Percentiles rank a stretch among this genome's conserved stretches.
These are phyloP conservation scores for Aspiorhynchus laticeps DNA, from an alignment of 2,113 vertebrate species.

Conservation along the genomic window DNA sequence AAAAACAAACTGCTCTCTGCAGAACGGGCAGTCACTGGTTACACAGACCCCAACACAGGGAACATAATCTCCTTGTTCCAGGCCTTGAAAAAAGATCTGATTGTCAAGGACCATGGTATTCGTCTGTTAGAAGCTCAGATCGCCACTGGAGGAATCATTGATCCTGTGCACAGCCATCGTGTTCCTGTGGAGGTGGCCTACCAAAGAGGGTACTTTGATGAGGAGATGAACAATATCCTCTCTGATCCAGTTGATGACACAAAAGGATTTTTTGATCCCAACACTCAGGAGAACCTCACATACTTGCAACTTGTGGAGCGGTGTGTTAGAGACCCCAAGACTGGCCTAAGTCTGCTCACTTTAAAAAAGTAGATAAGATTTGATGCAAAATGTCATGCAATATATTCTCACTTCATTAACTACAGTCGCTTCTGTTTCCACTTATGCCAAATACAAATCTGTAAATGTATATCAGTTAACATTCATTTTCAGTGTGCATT, in stretches of 20 bases:
- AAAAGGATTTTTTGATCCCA: conserved; percentile 76
- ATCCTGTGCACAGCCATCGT: conserved; percentile 71
- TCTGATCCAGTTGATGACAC: conserved; percentile 69
- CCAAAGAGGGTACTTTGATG: conserved; percentile 74
- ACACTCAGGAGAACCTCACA: conserved; percentile 53
- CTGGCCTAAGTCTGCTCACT: conserved; percentile 49
- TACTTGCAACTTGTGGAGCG: conserved; percentile 53
- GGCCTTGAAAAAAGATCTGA: too few relatives aligned
- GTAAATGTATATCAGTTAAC: neutral
- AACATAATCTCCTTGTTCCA: too few relatives aligned
- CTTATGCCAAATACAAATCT: neutral
- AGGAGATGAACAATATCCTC: conserved; percentile 75
- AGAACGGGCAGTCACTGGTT: too few relatives aligned
- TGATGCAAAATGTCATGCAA: neutral
- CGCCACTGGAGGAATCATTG: too few relatives aligned
- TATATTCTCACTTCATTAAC: neutral
- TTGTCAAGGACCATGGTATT: too few relatives aligned
- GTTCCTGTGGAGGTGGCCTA: conserved; percentile 79
- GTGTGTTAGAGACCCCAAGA: conserved; percentile 48
- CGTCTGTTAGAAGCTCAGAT: too few relatives aligned
- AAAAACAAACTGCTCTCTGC: too few relatives aligned
- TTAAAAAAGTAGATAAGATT: neutral
- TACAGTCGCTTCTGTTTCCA: neutral
- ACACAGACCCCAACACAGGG: too few relatives aligned
- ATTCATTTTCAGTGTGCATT: neutral